Base-by-base conservation (phyloP, 2,888 invertebrate genomes). In the Baccha elongata region DNA sequence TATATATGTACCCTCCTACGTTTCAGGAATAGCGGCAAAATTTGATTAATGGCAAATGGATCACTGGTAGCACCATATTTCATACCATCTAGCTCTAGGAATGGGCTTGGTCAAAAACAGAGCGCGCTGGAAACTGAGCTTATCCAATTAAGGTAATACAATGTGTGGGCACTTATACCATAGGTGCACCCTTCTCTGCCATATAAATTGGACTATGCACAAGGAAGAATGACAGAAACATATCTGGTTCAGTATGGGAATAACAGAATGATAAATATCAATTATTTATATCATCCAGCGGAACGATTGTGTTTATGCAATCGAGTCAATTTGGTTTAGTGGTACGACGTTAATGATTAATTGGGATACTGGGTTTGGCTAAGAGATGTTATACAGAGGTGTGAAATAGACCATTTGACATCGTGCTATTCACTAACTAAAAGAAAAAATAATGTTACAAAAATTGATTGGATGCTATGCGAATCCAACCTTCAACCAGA, bases 71-170 rank as follows among this genome's bases (percentile, higher is more conserved):
- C 13, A 21, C 23, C 1, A 11, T 7, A n/a, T n/a, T n/a, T n/a
- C n/a, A n/a, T n/a, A n/a, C n/a, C 29, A 32, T 26, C 3, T 3
- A 4, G 3, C 26, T 26, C 26, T n/a, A 26, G 26, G 6, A 26
- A n/a, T n/a, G n/a, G n/a, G n/a, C n/a, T 26, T 4, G 3, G 26
- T 3, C 3, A n/a, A n/a, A n/a, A n/a, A n/a, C 26, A 26, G 6
- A 5, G 3, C 8, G 4, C 29, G 1, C 4, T 5, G 5, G 7
- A 5, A 13, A 29, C 17, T 8, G 23, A 64, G 17, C 69, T 60
- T 64, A 80, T 69, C 69, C 75, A 80, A 80, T 80, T 75, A 79
- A 62, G 67, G 68, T 73, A 73, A 79, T 79, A 72, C 67, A 79
- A 73, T 79, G 73, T 68, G 68, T 35, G 37, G 67, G 58, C 35